Evolutionary conservation across 2,113 vertebrate genomes (phyloP).

Genomic region (Syngnathus scovelli): DNA sequence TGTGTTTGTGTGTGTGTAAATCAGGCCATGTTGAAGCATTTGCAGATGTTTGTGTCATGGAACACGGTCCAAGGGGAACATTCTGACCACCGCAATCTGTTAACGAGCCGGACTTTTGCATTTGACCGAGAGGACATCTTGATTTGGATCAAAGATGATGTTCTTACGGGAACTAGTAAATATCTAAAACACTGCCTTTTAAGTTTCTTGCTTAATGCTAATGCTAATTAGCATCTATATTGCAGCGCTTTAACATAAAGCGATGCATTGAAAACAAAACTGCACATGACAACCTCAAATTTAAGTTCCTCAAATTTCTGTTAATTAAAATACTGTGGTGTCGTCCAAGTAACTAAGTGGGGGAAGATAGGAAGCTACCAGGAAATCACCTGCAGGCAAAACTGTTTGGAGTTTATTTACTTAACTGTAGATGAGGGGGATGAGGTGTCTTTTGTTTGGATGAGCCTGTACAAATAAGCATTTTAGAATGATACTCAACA

Average conservation of each 20-base stretch:
- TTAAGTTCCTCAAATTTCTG: not conserved
- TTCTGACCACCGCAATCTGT: constrained; percentile 1
- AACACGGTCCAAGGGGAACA: not conserved
- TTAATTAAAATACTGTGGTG: not conserved
- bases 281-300: no score
- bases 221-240: no score
- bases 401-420: not conserved
- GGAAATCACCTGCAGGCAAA: not conserved
- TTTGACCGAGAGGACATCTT: not conserved
- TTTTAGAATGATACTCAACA: not conserved
- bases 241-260: no score
- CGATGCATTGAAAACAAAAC: no score
- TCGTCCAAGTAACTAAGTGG: not conserved
- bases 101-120: constrained; percentile 2
- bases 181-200: no score
- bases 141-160: not conserved
- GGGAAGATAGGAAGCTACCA: not conserved
- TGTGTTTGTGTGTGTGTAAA: constrained; percentile 18
- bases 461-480: not conserved
- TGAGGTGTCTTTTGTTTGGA: not conserved
- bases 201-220: no score
- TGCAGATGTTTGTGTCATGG: constrained; percentile 15
- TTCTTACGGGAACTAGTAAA: not conserved
- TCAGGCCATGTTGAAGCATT: constrained; percentile 2
- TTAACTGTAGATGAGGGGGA: not conserved